Conservation (phyloP, 1,140 invertebrate genomes). For the Drosophila insularis region DNA sequence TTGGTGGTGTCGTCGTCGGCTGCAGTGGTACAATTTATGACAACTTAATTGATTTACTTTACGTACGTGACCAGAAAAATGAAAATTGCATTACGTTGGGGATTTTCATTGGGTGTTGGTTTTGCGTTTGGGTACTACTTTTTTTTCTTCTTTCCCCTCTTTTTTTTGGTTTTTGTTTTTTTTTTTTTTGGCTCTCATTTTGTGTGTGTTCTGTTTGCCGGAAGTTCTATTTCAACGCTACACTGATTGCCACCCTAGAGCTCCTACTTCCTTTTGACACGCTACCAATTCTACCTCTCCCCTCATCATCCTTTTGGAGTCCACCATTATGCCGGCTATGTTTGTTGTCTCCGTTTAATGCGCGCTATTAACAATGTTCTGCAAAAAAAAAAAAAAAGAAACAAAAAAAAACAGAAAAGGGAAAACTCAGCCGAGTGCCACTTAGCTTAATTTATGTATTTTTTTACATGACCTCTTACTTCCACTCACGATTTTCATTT, state of each 20-base stretch:
- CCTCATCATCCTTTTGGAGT: background rate
- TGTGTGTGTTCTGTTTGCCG: constrained; percentile 29
- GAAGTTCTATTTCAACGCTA: constrained; percentile 72
- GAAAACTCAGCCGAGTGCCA: constrained; percentile 4
- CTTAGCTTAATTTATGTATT: constrained; percentile 46
- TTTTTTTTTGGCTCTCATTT: constrained; percentile 22
- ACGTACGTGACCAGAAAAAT: constrained; percentile 81
- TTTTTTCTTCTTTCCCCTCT: constrained; percentile 24
- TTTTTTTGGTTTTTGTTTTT: too few relatives aligned
- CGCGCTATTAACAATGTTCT: constrained; percentile 56
- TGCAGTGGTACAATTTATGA: constrained; percentile 78
- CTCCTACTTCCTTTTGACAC: background rate
- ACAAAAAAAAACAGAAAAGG: too few relatives aligned
- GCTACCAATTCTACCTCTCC: too few relatives aligned
- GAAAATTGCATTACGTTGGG: constrained; percentile 79
- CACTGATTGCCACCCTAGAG: constrained; percentile 45
- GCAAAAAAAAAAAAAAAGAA: background rate
- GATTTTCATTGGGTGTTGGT: constrained; percentile 67
- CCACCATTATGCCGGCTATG: constrained; percentile 19
- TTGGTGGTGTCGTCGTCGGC: constrained; percentile 56
- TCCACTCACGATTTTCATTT: background rate
- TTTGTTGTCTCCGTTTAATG: constrained; percentile 44
- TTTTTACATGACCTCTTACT: constrained; percentile 3
- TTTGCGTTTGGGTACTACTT: constrained; percentile 22
- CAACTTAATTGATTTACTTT: constrained; percentile 82